phyloP scores from a whole-genome alignment of 2,113 vertebrate genomes.

The Trachemys scripta region DNA sequence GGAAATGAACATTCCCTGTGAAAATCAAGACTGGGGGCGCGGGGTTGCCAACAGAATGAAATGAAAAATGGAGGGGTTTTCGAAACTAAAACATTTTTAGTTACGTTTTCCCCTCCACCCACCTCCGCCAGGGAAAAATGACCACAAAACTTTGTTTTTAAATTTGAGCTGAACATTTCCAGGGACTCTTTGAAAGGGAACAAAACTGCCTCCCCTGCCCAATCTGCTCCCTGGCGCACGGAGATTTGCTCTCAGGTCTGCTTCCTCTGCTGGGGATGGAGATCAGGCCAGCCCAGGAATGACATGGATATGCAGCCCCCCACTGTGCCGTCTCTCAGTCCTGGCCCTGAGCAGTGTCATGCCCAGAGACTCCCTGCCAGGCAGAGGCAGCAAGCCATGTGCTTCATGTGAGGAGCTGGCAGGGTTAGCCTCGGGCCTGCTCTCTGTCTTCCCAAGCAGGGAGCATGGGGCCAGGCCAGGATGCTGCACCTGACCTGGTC shows the following conservation, averaged over 20 bases:
- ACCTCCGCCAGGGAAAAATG: background rate
- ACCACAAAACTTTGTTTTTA: background rate
- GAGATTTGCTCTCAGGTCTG: background rate
- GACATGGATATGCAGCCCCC: background rate
- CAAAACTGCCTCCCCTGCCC: background rate
- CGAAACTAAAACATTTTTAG: background rate
- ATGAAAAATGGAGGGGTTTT: background rate
- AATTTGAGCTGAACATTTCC: background rate
- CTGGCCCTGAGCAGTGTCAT: background rate
- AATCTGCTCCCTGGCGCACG: background rate
- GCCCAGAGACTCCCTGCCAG: background rate
- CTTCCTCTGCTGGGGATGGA: background rate
- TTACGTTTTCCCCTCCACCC: too few relatives aligned
- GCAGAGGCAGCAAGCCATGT: background rate
- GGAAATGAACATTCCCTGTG: background rate
- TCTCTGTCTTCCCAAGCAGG: background rate
- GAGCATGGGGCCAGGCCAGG: background rate
- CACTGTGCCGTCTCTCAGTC: too few relatives aligned
- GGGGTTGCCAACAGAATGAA: background rate
- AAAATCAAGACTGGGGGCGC: background rate
- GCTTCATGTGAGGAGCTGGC: background rate
- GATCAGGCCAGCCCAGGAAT: background rate
- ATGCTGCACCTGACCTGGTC: background rate
- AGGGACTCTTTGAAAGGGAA: background rate
- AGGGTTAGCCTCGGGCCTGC: background rate